Base-by-base conservation (phyloP, 1,140 invertebrate genomes). In the Heliconius eleuchia region DNA sequence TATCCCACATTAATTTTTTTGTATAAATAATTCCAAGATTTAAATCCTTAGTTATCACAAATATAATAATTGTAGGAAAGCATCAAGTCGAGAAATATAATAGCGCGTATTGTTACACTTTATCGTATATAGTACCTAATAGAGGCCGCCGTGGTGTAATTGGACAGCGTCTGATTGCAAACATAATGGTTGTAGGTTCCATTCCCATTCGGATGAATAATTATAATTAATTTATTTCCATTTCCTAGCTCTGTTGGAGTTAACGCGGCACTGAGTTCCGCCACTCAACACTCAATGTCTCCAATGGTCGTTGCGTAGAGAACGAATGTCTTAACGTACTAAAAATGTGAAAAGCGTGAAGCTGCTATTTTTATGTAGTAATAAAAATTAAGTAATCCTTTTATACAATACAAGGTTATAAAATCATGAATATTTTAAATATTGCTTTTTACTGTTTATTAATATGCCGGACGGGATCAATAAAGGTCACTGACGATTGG, bases 321-420 rank as follows among this genome's bases (percentile, higher is more conserved):
- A 46, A 46, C 16, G 16, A 52, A 16, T 52, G 18, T 52, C 6
- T 52, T 8, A 19, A 52, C 50, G 1, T 46, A 46, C 42, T 16
- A 37, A 37, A 34, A 37, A 37, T 4, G 5, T 46, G 13, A 46
- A 46, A 16, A 4, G 13, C 13, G 13, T 46, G 42, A 16, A 46
- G 50, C 18, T 7, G 50, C 50, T 52, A 52, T 52, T 57, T 57
- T 23, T 23, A 23, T 11, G 9, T 11, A 57, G 19, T 57, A 57
- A 57, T n/a, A n/a, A 23, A 23, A 66, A 11, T 66, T 30, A 66
- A 66, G 60, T 66, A 66, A 66, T 66, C 60, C 60, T 66, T 52
- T 66, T 66, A 66, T 30, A 66, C 60, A 66, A 30, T 66, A 66
- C 60, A 66, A 66, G 60, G 60, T 66, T 66, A 66, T 66, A 57